Evolutionary conservation across 2,888 invertebrate genomes (phyloP).

Genomic region (Heliothis peltigera): DNA sequence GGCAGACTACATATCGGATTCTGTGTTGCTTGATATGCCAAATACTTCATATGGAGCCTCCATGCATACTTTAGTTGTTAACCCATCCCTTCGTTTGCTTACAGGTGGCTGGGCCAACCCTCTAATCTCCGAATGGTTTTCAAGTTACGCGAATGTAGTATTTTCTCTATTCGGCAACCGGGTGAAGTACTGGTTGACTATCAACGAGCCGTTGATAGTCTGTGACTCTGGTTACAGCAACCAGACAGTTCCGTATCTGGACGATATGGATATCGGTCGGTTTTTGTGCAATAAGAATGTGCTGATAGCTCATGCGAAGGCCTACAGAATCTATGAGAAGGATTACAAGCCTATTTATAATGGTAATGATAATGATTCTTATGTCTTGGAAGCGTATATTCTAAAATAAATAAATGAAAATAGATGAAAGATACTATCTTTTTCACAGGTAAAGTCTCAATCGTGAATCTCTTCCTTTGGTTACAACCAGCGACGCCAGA

Average conservation of each 20-base stretch:
- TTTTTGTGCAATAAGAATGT: slow-evolving; percentile 91
- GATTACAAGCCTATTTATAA: slow-evolving; percentile 84
- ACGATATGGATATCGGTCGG: slow-evolving; percentile 79
- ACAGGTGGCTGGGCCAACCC: slow-evolving; percentile 91
- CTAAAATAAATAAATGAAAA: too few relatives aligned
- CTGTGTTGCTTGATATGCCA: too few relatives aligned
- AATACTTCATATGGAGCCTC: too few relatives aligned
- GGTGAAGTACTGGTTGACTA: slow-evolving; percentile 92
- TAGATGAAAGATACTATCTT: too few relatives aligned
- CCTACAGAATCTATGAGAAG: slow-evolving; percentile 89
- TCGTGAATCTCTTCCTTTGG: slow-evolving; percentile 76
- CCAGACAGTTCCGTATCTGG: slow-evolving; percentile 71
- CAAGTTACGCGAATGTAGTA: slow-evolving; percentile 89
- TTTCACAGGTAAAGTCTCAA: slow-evolving; percentile 66
- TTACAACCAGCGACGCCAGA: slow-evolving; percentile 81
- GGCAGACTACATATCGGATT: too few relatives aligned
- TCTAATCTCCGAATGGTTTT: slow-evolving; percentile 89
- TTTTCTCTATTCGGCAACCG: slow-evolving; percentile 89
- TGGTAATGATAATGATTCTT: too few relatives aligned
- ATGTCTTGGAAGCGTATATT: too few relatives aligned
- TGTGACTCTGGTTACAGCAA: slow-evolving; percentile 79
- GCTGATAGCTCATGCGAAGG: slow-evolving; percentile 91
- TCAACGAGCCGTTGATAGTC: slow-evolving; percentile 91
- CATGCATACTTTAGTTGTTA: too few relatives aligned
- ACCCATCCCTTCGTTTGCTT: neutral